Evolutionary conservation across 2,113 vertebrate genomes (phyloP).

Genomic region (Odobenus rosmarus): DNA sequence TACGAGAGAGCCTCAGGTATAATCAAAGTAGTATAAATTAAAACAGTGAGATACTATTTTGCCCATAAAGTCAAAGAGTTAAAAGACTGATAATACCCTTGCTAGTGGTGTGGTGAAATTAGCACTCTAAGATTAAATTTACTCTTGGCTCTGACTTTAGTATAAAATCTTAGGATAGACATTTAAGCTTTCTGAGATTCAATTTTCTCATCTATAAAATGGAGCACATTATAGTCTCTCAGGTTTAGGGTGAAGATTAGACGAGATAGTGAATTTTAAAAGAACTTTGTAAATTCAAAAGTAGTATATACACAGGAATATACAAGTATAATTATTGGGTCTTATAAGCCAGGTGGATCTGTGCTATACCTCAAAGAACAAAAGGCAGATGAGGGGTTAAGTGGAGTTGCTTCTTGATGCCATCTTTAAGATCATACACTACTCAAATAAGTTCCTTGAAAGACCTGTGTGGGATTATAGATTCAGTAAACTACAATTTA

Average conservation of each 20-base stretch:
- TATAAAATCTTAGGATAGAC: neutral
- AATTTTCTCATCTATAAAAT: conserved; percentile 20
- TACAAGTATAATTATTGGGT: neutral
- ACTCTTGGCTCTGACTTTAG: neutral
- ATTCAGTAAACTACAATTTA: neutral
- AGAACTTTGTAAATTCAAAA: neutral
- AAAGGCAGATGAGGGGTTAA: neutral
- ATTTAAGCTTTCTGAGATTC: neutral
- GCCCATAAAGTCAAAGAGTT: neutral
- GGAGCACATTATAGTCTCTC: neutral
- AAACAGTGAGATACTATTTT: neutral
- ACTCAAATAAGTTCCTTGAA: neutral
- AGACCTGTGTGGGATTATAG: neutral
- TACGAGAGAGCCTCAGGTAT: neutral
- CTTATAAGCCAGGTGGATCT: neutral
- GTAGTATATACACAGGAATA: neutral
- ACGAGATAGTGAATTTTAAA: neutral
- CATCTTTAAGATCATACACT: neutral
- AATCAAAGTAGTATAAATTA: neutral
- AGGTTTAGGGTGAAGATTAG: neutral
- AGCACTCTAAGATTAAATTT: neutral
- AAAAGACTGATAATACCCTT: neutral
- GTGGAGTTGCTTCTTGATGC: neutral
- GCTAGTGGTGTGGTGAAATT: neutral
- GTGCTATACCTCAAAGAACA: neutral